Evolutionary conservation across 2,113 vertebrate species (phyloP).

Genomic region (Hiodon tergisus): DNA sequence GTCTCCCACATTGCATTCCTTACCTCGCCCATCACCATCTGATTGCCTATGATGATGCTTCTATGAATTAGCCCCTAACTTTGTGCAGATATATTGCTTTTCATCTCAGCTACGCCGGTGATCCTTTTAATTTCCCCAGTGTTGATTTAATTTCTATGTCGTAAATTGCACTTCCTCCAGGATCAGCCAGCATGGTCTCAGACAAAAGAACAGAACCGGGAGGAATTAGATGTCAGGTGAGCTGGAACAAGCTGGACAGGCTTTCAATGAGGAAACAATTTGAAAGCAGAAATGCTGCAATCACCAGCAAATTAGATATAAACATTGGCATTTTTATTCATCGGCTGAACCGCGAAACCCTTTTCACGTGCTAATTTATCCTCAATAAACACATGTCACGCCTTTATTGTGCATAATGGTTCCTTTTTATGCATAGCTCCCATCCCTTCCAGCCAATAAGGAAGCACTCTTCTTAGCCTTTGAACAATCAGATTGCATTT

Average conservation of each 20-base stretch:
- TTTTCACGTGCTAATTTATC: not conserved
- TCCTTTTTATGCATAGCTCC: not conserved
- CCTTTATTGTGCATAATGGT: not conserved
- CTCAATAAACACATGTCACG: not conserved
- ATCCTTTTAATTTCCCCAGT: slow-evolving; percentile 17
- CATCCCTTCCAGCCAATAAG: not conserved
- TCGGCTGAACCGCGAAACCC: not conserved
- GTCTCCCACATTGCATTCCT: not conserved
- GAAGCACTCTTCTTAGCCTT: not conserved
- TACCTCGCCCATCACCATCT: not conserved
- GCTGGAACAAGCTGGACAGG: not conserved
- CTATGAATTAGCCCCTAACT: slow-evolving; percentile 2
- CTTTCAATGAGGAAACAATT: slow-evolving; percentile 3
- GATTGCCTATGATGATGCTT: not conserved
- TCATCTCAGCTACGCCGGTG: slow-evolving; percentile 4
- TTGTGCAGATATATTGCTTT: slow-evolving; percentile 15
- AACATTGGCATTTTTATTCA: slow-evolving; percentile 1
- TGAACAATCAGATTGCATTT: not conserved
- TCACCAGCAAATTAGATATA: not conserved
- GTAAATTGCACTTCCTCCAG: slow-evolving; percentile 14
- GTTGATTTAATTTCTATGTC: slow-evolving; percentile 15
- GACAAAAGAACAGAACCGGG: not conserved
- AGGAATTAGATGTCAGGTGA: not conserved
- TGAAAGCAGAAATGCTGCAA: not conserved
- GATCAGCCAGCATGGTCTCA: not conserved